Conservation (phyloP, 1,140 invertebrate species). For the Pomacea maculata region DNA sequence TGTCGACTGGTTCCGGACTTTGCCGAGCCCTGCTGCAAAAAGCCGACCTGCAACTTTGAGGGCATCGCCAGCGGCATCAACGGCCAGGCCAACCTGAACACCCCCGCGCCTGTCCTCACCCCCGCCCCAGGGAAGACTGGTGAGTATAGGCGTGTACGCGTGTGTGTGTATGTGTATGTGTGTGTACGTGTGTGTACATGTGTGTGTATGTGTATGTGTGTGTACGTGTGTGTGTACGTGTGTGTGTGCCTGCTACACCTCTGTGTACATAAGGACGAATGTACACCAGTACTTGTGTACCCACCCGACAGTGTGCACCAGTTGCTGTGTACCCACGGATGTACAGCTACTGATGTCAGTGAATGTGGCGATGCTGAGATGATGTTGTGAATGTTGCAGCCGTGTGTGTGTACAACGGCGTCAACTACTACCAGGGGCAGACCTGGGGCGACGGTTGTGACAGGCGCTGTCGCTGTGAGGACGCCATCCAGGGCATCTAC, state of each 20-base stretch:
- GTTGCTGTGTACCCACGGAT: background rate
- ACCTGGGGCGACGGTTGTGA: constrained; percentile 36
- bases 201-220: no score
- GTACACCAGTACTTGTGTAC: no score
- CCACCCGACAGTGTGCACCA: no score
- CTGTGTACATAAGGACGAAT: no score
- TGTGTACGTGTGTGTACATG: no score
- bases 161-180: no score
- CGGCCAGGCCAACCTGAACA: constrained; percentile 8
- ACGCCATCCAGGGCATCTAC: constrained; percentile 27
- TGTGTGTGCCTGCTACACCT: no score
- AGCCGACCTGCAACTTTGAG: constrained; percentile 31
- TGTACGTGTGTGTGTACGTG: no score
- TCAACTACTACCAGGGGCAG: constrained; percentile 37
- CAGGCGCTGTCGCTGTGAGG: constrained; percentile 30
- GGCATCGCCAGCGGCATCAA: constrained; percentile 9
- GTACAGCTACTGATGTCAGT: background rate
- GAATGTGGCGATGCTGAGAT: background rate
- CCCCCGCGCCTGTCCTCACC: constrained; percentile 17
- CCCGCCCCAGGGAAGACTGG: constrained; percentile 18
- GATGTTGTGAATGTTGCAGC: constrained; percentile 19
- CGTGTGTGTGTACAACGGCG: constrained; percentile 32
- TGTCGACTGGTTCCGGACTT: constrained; percentile 38
- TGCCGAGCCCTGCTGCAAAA: constrained; percentile 39
- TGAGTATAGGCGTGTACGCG: constrained; percentile 17